Conservation (phyloP, 1,140 invertebrate genomes). For the Acromyrmex echinatior region DNA sequence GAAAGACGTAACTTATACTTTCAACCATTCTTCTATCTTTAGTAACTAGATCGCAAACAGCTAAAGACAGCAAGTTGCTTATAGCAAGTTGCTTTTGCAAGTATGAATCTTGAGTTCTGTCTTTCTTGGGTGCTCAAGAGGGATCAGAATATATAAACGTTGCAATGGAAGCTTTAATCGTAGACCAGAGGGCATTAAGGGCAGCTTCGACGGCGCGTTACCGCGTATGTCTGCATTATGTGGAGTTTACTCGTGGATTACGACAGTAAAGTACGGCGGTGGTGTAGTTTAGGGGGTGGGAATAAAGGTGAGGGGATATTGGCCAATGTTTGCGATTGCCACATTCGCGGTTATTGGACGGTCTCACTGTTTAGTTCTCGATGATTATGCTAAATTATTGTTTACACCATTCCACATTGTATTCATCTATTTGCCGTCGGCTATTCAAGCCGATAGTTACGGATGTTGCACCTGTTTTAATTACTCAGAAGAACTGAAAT, state of each 20-base stretch:
- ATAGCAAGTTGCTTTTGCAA: constrained; percentile 17
- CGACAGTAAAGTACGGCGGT: constrained; percentile 79
- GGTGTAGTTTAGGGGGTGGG: constrained; percentile 7
- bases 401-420: constrained; percentile 67
- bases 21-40: not conserved
- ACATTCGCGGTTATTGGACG: constrained; percentile 75
- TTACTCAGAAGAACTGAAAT: constrained; percentile 27
- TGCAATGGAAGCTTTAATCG: constrained; percentile 39
- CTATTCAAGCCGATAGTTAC: constrained; percentile 42
- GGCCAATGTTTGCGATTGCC: constrained; percentile 76
- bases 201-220: constrained; percentile 73
- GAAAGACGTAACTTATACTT: not conserved
- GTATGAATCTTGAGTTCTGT: constrained; percentile 35
- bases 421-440: constrained; percentile 69
- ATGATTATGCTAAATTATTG: constrained; percentile 80
- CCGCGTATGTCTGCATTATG: constrained; percentile 81
- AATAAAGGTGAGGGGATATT: constrained; percentile 15
- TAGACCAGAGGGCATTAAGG: constrained; percentile 66
- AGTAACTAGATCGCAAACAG: too few relatives aligned
- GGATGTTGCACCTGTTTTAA: constrained; percentile 26
- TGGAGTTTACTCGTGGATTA: constrained; percentile 80
- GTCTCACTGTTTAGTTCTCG: constrained; percentile 72
- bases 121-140: constrained; percentile 36
- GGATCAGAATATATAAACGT: constrained; percentile 48
- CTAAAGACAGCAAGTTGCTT: not conserved